phyloP scores from a whole-genome alignment of 2,113 vertebrate genomes.

The Prolemur simus region DNA sequence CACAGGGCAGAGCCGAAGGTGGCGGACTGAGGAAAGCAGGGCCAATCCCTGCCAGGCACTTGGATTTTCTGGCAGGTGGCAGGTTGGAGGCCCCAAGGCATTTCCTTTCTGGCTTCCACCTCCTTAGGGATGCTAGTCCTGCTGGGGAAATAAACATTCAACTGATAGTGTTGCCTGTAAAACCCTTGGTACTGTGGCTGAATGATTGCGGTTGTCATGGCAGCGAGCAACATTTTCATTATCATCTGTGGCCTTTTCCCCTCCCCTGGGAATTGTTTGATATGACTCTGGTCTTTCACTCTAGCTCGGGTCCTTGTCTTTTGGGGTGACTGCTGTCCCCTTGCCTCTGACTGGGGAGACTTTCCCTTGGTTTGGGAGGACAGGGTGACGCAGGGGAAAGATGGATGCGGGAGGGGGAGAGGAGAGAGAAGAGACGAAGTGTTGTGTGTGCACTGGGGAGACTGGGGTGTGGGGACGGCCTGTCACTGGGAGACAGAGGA shows the following conservation, averaged over 20 bases:
- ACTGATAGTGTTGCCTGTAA: neutral
- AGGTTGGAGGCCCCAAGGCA: neutral
- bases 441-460: neutral
- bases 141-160: neutral
- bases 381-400: neutral
- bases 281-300: neutral
- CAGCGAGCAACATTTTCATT: neutral
- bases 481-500: neutral
- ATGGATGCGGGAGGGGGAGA: fast-evolving
- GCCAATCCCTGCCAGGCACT: neutral
- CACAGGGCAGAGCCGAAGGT: neutral
- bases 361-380: neutral
- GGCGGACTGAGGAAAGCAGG: neutral
- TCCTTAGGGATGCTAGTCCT: neutral
- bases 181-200: constrained; percentile 2
- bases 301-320: neutral
- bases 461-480: neutral
- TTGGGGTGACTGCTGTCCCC: too few relatives aligned
- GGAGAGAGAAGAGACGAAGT: neutral
- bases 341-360: neutral
- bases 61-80: neutral
- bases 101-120: neutral
- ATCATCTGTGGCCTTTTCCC: neutral
- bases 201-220: constrained; percentile 57
- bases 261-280: neutral